Conservation (phyloP, 2,888 invertebrate species). For the Aleiodes alternator region DNA sequence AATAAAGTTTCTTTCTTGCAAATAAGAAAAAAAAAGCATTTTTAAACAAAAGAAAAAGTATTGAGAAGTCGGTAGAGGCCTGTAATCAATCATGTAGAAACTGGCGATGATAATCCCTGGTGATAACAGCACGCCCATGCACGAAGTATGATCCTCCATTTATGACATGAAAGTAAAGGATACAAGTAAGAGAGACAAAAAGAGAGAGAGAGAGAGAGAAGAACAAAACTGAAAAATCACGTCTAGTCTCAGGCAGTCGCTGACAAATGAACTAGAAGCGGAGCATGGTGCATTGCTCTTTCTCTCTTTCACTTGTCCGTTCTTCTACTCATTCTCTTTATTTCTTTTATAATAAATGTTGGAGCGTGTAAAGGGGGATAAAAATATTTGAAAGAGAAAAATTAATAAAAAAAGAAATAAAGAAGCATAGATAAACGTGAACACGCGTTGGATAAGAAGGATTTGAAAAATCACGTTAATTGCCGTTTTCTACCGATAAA, state of each 20-base stretch:
- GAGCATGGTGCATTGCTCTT: slow-evolving; percentile 14
- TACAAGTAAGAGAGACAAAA: not conserved
- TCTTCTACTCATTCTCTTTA: slow-evolving; percentile 27
- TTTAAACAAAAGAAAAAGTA: slow-evolving; percentile 35
- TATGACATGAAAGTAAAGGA: slow-evolving; percentile 34
- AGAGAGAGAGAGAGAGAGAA: not conserved
- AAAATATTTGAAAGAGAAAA: slow-evolving; percentile 12
- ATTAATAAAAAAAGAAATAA: slow-evolving; percentile 10
- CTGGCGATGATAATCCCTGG: slow-evolving; percentile 44
- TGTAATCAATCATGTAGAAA: slow-evolving; percentile 45
- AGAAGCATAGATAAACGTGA: slow-evolving; percentile 13
- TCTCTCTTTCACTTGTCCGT: slow-evolving; percentile 17
- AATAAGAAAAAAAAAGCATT: slow-evolving; percentile 35
- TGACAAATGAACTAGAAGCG: slow-evolving; percentile 48
- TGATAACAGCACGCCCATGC: slow-evolving; percentile 31
- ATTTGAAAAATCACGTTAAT: slow-evolving; percentile 54
- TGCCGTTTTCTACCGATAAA: slow-evolving; percentile 48
- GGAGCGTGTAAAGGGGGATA: slow-evolving; percentile 46
- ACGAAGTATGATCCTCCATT: slow-evolving; percentile 40
- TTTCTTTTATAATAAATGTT: slow-evolving; percentile 55
- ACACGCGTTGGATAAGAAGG: slow-evolving; percentile 36
- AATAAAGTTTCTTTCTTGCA: slow-evolving; percentile 26
- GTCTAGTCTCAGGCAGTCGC: slow-evolving; percentile 33
- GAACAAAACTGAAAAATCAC: slow-evolving; percentile 43
- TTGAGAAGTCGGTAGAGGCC: slow-evolving; percentile 14